A percentile compares a stretch with the other conserved stretches of the same genome.
Conservation (phyloP, 1,140 invertebrate genomes). For the Danaus plexippus region DNA sequence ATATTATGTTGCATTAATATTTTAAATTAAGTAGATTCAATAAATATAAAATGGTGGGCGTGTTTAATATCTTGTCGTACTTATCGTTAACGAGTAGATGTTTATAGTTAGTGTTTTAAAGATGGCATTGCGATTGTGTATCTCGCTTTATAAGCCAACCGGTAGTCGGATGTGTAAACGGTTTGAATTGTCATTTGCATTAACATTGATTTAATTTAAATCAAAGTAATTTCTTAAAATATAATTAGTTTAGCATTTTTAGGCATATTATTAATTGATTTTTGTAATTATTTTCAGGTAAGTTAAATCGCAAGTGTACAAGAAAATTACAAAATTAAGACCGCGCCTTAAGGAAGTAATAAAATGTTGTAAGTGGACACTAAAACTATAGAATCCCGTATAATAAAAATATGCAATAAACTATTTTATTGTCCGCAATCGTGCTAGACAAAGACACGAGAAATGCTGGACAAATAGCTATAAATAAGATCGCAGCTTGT, state of each 20-base stretch:
- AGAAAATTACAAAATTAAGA: no score
- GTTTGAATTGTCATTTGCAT: no score
- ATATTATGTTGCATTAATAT: no score
- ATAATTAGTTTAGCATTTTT: no score
- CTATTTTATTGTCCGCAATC: not conserved
- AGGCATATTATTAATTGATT: not conserved
- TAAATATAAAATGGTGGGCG: not conserved
- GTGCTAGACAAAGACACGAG: conserved; percentile 11
- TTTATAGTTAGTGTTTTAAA: conserved; percentile 7
- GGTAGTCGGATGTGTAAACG: no score
- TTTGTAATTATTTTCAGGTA: conserved; percentile 41
- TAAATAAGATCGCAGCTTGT: conserved; percentile 16
- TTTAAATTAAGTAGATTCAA: no score
- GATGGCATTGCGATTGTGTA: not conserved
- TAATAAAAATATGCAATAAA: not conserved
- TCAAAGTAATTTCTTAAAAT: no score
- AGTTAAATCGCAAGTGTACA: conserved; percentile 13
- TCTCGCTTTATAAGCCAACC: conserved; percentile 1
- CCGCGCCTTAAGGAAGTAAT: no score
- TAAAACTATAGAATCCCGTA: no score
- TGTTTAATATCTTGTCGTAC: conserved; percentile 3
- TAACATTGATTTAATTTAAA: no score
- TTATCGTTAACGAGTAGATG: conserved; percentile 5
- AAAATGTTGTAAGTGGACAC: no score
- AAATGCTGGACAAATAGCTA: conserved; percentile 12